Evolutionary conservation across 2,888 invertebrate genomes (phyloP).

Genomic region (Chymomyza caudatula): DNA sequence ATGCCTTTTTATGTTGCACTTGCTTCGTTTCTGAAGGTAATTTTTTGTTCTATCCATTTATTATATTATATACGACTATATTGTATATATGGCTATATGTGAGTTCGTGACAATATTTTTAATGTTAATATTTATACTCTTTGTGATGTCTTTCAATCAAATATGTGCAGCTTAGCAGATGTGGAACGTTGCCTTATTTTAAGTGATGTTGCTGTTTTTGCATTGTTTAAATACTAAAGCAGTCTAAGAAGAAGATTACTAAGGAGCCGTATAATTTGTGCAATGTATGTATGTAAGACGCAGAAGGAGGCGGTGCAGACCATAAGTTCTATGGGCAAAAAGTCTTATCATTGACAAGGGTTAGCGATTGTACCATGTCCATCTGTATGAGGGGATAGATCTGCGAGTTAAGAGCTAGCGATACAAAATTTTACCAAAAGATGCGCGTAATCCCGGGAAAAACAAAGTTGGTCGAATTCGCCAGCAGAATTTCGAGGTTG

Average conservation of each 20-base stretch:
- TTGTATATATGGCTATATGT: not conserved
- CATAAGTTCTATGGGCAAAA: no score
- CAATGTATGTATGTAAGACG: no score
- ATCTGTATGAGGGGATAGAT: no score
- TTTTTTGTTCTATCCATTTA: constrained; percentile 31
- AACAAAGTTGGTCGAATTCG: no score
- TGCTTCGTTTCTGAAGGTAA: constrained; percentile 47
- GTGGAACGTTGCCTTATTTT: not conserved
- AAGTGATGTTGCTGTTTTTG: not conserved
- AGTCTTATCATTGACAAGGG: no score
- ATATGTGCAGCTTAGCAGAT: not conserved
- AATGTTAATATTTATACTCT: constrained; percentile 28
- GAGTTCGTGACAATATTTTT: constrained; percentile 61
- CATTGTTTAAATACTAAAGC: constrained; percentile 1
- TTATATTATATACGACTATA: constrained; percentile 16
- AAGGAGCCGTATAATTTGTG: no score
- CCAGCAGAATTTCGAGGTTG: no score
- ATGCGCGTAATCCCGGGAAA: no score
- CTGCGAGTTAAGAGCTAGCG: no score
- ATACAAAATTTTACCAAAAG: no score
- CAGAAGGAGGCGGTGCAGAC: no score
- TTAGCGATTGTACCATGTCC: no score
- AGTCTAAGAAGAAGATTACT: not conserved
- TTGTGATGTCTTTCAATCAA: not conserved
- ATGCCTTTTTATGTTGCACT: constrained; percentile 33